Evolutionary conservation across 2,797 vertebrate genomes (phyloP).

Genomic region (Lemur catta): DNA sequence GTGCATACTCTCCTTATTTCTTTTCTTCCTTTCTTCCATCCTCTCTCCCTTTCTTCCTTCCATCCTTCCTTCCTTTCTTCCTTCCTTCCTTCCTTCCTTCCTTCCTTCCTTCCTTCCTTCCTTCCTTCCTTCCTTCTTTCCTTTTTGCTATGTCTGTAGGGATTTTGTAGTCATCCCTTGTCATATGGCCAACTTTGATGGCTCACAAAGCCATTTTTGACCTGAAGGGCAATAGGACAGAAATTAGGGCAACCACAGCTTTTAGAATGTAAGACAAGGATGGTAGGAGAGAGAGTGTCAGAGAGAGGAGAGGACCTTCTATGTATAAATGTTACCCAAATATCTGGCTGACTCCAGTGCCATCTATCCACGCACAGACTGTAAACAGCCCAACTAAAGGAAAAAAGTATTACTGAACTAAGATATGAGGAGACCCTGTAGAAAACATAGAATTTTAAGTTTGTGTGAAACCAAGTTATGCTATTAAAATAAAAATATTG

Average conservation of each 20-base stretch:
- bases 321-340: not conserved
- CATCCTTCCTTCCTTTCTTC: not conserved
- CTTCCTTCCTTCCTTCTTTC: no score
- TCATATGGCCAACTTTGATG: not conserved
- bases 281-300: not conserved
- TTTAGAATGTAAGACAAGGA: not conserved
- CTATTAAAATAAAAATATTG: not conserved
- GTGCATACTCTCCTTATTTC: not conserved
- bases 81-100: no score
- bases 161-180: not conserved
- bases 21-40: accelerated
- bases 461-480: not conserved
- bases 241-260: not conserved
- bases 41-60: not conserved
- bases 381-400: not conserved
- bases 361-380: not conserved
- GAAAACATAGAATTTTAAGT: not conserved
- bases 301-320: not conserved
- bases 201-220: not conserved
- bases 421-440: not conserved
- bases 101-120: not conserved
- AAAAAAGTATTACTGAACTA: not conserved
- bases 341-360: not conserved
- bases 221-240: not conserved
- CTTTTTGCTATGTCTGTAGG: accelerated